These are phyloP conservation scores for Plutella xylostella DNA, from an alignment of 2,888 invertebrate species.

Conservation along the genomic window DNA sequence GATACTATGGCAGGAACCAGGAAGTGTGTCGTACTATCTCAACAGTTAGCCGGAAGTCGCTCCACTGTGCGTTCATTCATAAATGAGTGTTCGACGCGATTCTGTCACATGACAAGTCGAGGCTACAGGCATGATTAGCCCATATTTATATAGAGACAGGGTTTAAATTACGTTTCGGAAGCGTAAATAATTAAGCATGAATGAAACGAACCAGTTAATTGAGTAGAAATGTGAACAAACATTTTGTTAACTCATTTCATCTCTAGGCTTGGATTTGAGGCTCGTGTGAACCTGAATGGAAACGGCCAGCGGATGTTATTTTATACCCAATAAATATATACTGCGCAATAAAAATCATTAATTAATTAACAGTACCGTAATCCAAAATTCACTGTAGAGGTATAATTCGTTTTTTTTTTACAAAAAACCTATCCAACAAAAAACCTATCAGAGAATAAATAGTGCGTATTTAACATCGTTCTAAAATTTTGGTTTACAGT, in stretches of 20 bases:
- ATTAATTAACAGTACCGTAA: no score
- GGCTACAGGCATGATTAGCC: conserved; percentile 32
- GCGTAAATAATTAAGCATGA: conserved; percentile 54
- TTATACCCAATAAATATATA: no score
- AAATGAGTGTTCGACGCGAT: conserved; percentile 54
- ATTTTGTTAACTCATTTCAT: conserved; percentile 36
- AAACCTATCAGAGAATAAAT: no score
- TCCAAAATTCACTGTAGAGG: no score
- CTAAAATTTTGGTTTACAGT: no score
- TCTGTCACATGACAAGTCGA: conserved; percentile 55
- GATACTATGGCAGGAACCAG: conserved; percentile 68
- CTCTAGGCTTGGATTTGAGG: neutral
- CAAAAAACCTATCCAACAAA: no score
- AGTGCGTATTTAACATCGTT: no score
- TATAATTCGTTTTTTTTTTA: no score
- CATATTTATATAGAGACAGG: conserved; percentile 31
- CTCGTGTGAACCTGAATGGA: neutral
- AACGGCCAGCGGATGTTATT: no score
- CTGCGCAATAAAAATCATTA: no score
- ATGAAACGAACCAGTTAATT: conserved; percentile 63
- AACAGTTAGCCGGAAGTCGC: conserved; percentile 68
- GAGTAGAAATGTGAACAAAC: conserved; percentile 59
- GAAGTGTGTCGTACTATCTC: conserved; percentile 70
- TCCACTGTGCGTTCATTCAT: conserved; percentile 69
- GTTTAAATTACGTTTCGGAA: conserved; percentile 28